A percentile compares a stretch with the other conserved stretches of the same genome.
These are phyloP conservation scores for Chouioia cunea DNA, from an alignment of 2,888 invertebrate species.

Conservation along the genomic window DNA sequence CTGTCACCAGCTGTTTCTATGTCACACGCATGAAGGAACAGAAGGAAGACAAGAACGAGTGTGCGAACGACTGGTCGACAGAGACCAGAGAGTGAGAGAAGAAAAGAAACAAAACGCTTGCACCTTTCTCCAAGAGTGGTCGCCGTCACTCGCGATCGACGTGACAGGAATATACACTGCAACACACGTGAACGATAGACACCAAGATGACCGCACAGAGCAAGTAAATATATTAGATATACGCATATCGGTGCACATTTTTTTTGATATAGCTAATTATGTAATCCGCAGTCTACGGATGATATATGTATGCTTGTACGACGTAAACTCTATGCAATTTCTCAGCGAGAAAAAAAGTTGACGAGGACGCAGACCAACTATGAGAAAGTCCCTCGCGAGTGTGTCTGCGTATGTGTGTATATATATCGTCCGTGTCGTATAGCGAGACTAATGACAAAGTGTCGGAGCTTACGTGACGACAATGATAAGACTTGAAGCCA, in stretches of 20 bases:
- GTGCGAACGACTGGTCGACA: conserved; percentile 33
- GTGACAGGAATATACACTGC: conserved; percentile 22
- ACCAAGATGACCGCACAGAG: not conserved
- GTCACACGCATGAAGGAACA: no score
- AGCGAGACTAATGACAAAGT: conserved; percentile 43
- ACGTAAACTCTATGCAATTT: no score
- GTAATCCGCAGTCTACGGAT: no score
- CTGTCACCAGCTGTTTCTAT: no score
- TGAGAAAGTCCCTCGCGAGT: conserved; percentile 4
- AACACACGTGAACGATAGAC: not conserved
- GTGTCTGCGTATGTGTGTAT: no score
- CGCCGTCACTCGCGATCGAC: conserved; percentile 11
- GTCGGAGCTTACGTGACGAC: conserved; percentile 40
- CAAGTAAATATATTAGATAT: no score
- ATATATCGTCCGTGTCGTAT: no score
- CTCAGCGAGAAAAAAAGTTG: no score
- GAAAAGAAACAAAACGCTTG: conserved; percentile 17
- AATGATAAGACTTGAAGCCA: conserved; percentile 22
- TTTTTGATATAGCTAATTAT: no score
- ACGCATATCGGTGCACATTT: no score
- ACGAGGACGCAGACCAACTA: no score
- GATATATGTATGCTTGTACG: no score
- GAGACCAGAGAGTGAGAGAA: conserved; percentile 15
- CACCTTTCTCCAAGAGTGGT: conserved; percentile 23
- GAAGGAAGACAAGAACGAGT: conserved; percentile 31